These are phyloP conservation scores for Xenus cinereus DNA, from an alignment of 2,113 vertebrate species.

Conservation along the genomic window DNA sequence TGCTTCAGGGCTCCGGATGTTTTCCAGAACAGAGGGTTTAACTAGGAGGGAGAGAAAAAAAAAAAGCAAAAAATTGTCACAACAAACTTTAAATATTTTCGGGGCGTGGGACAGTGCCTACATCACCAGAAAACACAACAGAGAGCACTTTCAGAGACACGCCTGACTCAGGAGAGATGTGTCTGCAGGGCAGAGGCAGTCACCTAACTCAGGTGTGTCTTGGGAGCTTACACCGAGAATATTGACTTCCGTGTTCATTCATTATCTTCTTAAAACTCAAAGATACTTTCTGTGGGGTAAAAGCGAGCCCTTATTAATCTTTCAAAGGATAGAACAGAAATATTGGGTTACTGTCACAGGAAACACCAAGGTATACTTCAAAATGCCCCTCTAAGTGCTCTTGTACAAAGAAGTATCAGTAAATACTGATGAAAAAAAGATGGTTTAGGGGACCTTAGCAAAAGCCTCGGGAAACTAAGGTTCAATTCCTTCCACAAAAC, in stretches of 20 bases:
- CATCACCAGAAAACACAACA: background rate
- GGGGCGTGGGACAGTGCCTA: background rate
- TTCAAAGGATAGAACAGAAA: background rate
- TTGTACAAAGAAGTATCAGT: background rate
- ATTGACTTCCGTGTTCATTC: background rate
- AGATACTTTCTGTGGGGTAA: background rate
- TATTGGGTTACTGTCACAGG: background rate
- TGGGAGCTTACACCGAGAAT: background rate
- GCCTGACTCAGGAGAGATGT: background rate
- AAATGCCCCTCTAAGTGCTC: background rate
- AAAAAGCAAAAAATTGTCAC: background rate
- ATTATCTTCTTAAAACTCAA: background rate
- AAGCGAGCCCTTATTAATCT: background rate
- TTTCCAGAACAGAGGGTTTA: background rate
- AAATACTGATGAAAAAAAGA: slow-evolving; percentile 18
- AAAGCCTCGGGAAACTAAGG: background rate
- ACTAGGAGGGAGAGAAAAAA: slow-evolving; percentile 28
- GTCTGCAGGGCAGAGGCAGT: background rate
- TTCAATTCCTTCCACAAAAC: slow-evolving; percentile 41
- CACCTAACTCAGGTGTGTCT: background rate
- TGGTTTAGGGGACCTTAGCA: background rate
- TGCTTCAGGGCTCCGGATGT: background rate
- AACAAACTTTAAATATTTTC: background rate
- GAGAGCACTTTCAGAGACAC: background rate
- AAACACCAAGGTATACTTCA: background rate